Evolutionary conservation across 2,888 invertebrate species (phyloP), one percentile per base, ranked within the genome.

Genomic region (Itoplectis maculator): DNA sequence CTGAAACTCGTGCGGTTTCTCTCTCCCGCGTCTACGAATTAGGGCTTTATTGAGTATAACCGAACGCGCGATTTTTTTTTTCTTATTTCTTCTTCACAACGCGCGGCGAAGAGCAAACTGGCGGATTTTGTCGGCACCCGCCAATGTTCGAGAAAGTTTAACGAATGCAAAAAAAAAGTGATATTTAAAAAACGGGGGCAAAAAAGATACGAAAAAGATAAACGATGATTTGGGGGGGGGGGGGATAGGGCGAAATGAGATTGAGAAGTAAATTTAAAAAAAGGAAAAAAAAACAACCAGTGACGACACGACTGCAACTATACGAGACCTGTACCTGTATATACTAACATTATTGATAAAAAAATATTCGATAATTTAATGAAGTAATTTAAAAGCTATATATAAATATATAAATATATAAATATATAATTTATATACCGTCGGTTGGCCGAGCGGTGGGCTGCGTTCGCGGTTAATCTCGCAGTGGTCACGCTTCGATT

Each of bases 301-400:
- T 91, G 92, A 92, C 92, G 92, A 92, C 92, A 92, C 90, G 92
- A 92, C 92, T 92, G 92, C 92, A 92, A 93, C 92, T 93, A 92
- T 92, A 92, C 92, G 92, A 92, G 92, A 93, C 92, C 92, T 93
- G 92, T 93, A 92, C 92, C 92, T 92, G 92, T 93, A 93, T 88
- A 92, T 92, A 92, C 88, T 92, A 92, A 89, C 87, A 90, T 90
- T 89, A 89, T 86, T 88, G 86, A 88, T 89, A 75, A 79, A 75
- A 29, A 29, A 89, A 88, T 87, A 88, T 86, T 88, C 88, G 83
- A 87, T 90, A 88, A 89, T 89, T 89, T 88, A 89, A 87, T 63
- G 77, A 86, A 83, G 75, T 82, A 83, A 84, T 84, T 84, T 80
- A 75, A 80, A 81, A 79, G 51, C 76, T 73, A 77, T 75, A 77